A percentile compares a stretch with the other conserved stretches of the same genome.
Conservation (phyloP, 2,113 vertebrate species). For the Amblyopsis rosae region DNA sequence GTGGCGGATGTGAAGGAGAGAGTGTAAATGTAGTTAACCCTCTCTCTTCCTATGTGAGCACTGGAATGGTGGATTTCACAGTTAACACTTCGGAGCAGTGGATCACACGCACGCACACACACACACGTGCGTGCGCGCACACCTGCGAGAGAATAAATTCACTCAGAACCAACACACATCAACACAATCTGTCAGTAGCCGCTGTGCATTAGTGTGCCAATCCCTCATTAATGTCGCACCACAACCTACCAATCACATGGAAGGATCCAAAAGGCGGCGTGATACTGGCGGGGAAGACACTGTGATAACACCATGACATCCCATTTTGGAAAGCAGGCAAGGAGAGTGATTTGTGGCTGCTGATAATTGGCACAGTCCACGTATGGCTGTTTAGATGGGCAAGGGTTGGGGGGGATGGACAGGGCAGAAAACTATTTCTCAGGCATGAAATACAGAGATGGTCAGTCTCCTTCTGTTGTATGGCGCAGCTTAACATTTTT, state of each 20-base stretch:
- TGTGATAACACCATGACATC: constrained; percentile 3
- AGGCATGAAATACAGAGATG: constrained; percentile 57
- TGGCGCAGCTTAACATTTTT: constrained; percentile 55
- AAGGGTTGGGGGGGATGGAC: not conserved
- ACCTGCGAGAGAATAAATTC: not conserved
- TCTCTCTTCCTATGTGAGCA: constrained; percentile 35
- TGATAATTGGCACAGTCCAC: constrained; percentile 37
- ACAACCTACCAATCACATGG: not conserved
- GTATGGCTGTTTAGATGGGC: constrained; percentile 35
- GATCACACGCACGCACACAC: constrained; percentile 32
- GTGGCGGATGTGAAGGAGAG: constrained; percentile 12
- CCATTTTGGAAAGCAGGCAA: constrained; percentile 32
- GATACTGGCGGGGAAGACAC: constrained; percentile 4
- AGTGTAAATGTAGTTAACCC: constrained; percentile 8
- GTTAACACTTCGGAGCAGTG: constrained; percentile 42
- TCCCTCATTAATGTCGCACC: constrained; percentile 1
- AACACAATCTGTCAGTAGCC: constrained; percentile 2
- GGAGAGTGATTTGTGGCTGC: constrained; percentile 44
- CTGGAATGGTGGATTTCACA: constrained; percentile 25
- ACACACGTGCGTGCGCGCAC: not conserved
- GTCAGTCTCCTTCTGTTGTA: constrained; percentile 55
- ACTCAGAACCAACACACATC: constrained; percentile 6
- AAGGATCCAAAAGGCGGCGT: not conserved
- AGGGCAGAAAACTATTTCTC: constrained; percentile 20
- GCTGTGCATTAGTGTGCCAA: not conserved